Evolutionary conservation across 1,140 invertebrate genomes (phyloP).

Genomic region (Trichoplusia ni): DNA sequence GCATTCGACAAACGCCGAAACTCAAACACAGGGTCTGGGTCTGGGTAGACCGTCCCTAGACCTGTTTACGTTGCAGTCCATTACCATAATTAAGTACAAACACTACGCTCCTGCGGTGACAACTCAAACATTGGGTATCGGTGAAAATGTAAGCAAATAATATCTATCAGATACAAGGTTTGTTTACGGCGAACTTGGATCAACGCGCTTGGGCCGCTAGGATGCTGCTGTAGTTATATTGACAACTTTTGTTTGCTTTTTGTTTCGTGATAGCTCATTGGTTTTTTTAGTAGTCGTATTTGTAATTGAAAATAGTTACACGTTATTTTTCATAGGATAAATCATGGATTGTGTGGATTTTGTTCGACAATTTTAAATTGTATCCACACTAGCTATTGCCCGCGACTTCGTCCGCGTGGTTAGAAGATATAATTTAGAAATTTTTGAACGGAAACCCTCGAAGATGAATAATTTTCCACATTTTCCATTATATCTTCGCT

Average conservation of each 20-base stretch:
- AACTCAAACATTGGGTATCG: constrained; percentile 67
- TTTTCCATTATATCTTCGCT: no score
- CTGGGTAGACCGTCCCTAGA: constrained; percentile 1
- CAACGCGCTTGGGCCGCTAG: not conserved
- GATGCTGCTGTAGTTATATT: not conserved
- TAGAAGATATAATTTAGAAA: no score
- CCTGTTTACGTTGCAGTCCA: constrained; percentile 64
- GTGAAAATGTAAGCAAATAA: constrained; percentile 67
- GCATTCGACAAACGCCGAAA: constrained; percentile 3
- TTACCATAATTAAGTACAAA: constrained; percentile 77
- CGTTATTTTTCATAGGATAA: no score
- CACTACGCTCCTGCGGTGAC: constrained; percentile 64
- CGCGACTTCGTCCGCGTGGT: no score
- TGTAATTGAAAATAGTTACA: no score
- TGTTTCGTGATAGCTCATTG: no score
- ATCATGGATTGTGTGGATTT: no score
- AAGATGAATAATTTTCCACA: no score
- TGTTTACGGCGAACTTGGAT: constrained; percentile 25
- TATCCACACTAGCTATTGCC: no score
- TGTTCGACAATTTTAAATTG: no score
- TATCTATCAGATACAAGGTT: constrained; percentile 45
- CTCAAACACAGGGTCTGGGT: constrained; percentile 24
- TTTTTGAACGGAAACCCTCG: no score
- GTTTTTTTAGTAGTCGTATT: no score
- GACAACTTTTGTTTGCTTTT: not conserved